Base-by-base conservation (phyloP, 2,797 vertebrate species). In the Rhinella marina region DNA sequence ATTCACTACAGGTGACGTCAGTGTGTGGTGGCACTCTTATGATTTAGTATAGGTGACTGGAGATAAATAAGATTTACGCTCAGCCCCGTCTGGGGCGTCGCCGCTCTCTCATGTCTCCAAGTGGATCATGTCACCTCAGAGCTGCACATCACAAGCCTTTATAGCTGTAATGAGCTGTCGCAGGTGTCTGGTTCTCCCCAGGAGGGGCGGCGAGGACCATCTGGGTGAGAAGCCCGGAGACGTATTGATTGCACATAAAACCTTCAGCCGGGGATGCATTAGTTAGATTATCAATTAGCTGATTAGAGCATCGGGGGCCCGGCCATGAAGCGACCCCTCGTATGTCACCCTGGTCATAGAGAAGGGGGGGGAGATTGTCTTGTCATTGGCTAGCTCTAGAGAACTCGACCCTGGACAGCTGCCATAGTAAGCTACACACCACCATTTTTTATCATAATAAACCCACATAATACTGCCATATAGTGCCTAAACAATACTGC, bases 71-170 rank as follows among this genome's bases (percentile, higher is more conserved):
- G 80, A 89, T 82, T 85, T 88, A 32, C 52, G 16, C 48, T 16
- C 6, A 7, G 79, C 64, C 79, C n/a, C 79, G 77, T 77, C 79
- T 76, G 87, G 54, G 70, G 56, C 7, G 54, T 11, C 16, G 7
- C 5, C 50, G 29, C 11, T 29, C 75, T 48, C 68, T 8, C 2
- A 0, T 21, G 7, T 57, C 59, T 52, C 52, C 77, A 68, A 78
- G 50, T 86, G 79, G 79, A 77, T 86, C 66, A 62, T 82, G 88
- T 89, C 84, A 86, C 88, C 80, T 21, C 48, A 16, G 78, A 81
- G 84, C 59, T 57, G 29, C 59, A 27, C 52, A 75, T 75, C 32
- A 61, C 52, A 23, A n/a, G 50, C 50, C 27, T 75, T n/a, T 57
- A 83, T 68, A 41, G 32, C 57, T n/a, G 9, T 70, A 78, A 84